A percentile compares a stretch with the other conserved stretches of the same genome.
Conservation (phyloP, 2,888 invertebrate species). For the Hyalella azteca region DNA sequence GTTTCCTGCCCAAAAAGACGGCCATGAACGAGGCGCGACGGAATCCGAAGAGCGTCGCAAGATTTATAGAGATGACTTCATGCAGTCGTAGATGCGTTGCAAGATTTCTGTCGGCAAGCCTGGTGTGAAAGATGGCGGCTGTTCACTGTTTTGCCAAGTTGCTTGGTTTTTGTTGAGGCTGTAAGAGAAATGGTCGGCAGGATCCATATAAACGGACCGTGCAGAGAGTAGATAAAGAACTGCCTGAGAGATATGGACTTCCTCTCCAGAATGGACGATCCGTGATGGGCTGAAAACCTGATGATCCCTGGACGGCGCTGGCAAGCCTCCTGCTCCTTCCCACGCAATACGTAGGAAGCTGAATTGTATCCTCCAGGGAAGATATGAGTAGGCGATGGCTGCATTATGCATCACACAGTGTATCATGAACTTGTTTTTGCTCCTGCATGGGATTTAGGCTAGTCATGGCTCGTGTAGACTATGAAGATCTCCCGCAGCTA, state of each 20-base stretch:
- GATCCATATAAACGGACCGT: constrained; percentile 30
- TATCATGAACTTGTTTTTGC: too few species aligned
- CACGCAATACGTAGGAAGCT: neutral
- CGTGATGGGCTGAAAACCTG: neutral
- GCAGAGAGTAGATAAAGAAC: constrained; percentile 27
- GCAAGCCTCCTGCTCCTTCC: neutral
- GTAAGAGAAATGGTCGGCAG: constrained; percentile 17
- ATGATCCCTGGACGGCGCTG: neutral
- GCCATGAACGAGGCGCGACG: neutral
- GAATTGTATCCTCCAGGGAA: neutral
- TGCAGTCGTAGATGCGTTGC: constrained; percentile 14
- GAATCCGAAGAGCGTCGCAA: constrained; percentile 19
- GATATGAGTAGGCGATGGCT: neutral
- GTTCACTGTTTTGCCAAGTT: constrained; percentile 23
- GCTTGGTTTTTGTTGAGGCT: constrained; percentile 11
- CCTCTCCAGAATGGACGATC: constrained; percentile 17
- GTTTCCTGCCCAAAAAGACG: neutral
- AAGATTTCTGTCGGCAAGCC: constrained; percentile 25
- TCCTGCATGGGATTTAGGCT: neutral
- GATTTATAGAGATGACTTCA: constrained; percentile 25
- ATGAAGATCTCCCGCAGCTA: too few species aligned
- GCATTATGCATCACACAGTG: neutral
- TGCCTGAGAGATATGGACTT: constrained; percentile 32
- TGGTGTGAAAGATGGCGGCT: constrained; percentile 30
- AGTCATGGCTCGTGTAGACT: too few species aligned